A percentile compares a stretch with the other conserved stretches of the same genome.
Conservation (phyloP, 2,888 invertebrate species). For the Limnephilus rhombicus region DNA sequence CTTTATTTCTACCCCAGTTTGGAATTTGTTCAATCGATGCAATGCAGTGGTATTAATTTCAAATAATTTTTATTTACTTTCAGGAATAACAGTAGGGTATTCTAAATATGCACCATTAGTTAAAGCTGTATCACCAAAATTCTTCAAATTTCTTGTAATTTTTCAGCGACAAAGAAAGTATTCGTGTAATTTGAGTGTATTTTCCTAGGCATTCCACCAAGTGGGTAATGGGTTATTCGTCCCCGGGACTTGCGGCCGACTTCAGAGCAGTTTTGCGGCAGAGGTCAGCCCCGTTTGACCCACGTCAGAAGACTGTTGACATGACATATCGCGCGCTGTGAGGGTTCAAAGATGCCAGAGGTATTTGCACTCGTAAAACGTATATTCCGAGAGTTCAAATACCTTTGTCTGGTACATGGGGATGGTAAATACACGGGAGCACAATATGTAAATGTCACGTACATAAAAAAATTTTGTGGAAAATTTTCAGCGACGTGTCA, state of each 20-base stretch:
- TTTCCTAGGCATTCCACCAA: background rate
- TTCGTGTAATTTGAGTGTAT: background rate
- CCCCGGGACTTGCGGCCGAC: background rate
- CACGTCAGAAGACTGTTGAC: conserved; percentile 38
- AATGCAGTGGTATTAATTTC: background rate
- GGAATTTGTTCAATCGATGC: background rate
- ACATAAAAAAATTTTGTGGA: background rate
- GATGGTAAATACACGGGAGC: background rate
- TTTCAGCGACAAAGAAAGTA: background rate
- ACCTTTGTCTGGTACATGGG: background rate
- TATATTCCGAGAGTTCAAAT: background rate
- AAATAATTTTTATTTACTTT: background rate
- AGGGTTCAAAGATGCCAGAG: conserved; percentile 31
- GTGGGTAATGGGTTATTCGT: background rate
- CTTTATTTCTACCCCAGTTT: no score
- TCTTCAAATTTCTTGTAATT: background rate
- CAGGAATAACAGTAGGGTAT: background rate
- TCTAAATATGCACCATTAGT: background rate
- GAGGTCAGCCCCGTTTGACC: conserved; percentile 20
- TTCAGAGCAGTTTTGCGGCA: background rate
- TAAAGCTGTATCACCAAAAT: background rate
- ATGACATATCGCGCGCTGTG: conserved; percentile 1
- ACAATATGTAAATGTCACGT: background rate
- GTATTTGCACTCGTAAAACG: conserved; percentile 23
- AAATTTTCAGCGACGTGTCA: background rate